Conservation (phyloP, 2,113 vertebrate species). For the Cyphomyrus plagiostoma region DNA sequence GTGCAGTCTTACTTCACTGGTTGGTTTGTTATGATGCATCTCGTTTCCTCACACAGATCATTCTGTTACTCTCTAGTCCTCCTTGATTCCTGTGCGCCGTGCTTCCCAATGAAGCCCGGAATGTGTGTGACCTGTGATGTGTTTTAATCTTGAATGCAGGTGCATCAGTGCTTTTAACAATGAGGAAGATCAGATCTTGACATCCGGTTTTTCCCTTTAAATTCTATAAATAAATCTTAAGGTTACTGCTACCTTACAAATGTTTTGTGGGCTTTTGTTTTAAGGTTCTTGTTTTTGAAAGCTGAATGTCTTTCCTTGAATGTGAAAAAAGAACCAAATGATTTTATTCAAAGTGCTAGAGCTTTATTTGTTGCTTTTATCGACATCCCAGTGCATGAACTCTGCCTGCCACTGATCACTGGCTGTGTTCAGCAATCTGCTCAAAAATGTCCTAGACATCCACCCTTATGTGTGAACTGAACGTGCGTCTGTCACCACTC, state of each 20-base stretch:
- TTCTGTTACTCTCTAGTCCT: constrained; percentile 27
- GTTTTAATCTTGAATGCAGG: constrained; percentile 28
- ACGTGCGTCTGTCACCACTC: not conserved
- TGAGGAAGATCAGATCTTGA: constrained; percentile 30
- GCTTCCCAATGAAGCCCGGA: constrained; percentile 25
- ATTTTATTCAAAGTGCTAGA: not conserved
- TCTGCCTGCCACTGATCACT: not conserved
- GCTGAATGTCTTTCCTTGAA: not conserved
- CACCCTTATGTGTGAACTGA: not conserved
- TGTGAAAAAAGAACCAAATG: not conserved
- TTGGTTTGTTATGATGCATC: constrained; percentile 29
- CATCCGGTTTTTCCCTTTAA: constrained; percentile 43
- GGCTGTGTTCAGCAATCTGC: not conserved
- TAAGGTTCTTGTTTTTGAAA: not conserved
- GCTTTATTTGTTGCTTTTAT: not conserved
- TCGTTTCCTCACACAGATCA: constrained; percentile 29
- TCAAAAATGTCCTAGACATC: not conserved
- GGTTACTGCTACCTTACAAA: constrained; percentile 44
- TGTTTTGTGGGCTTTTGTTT: constrained; percentile 22
- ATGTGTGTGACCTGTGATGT: constrained; percentile 25
- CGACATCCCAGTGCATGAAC: not conserved
- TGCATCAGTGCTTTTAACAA: constrained; percentile 26
- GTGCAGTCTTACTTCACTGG: constrained; percentile 31
- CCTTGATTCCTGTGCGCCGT: constrained; percentile 26
- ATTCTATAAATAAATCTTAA: constrained; percentile 53